Percentiles rank a stretch among this genome's conserved stretches.
phyloP scores from a whole-genome alignment of 2,113 vertebrate genomes.

The Pseudorhombus dupliciocellatus region DNA sequence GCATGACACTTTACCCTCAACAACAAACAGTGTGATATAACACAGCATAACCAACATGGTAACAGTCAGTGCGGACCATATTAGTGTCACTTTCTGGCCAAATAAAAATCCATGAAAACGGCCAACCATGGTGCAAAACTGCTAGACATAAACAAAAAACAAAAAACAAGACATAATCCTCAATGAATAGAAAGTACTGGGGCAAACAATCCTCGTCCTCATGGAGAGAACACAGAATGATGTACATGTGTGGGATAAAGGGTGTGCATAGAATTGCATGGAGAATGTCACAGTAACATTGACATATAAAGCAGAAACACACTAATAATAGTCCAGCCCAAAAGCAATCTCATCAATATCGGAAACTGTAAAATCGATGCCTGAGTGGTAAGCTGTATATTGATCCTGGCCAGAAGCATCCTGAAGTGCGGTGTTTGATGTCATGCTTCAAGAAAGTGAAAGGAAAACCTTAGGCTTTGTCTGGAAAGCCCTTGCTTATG shows the following conservation, averaged over 20 bases:
- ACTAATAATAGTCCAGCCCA: background rate
- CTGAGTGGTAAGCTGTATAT: slow-evolving; percentile 7
- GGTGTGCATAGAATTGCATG: background rate
- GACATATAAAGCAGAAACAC: background rate
- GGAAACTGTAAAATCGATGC: background rate
- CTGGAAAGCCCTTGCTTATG: background rate
- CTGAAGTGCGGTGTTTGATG: background rate
- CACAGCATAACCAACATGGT: no score
- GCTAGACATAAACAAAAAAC: no score
- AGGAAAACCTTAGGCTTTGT: background rate
- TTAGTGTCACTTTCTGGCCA: no score
- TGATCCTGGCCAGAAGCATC: slow-evolving; percentile 7
- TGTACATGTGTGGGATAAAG: background rate
- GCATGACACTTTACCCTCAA: no score
- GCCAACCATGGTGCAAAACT: no score
- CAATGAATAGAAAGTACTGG: background rate
- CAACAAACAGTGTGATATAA: no score
- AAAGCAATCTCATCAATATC: background rate
- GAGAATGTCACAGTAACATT: background rate
- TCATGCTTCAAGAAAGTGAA: background rate
- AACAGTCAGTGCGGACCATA: no score
- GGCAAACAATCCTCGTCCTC: background rate
- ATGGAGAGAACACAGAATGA: background rate
- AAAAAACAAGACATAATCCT: background rate
- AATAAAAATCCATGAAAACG: no score